A percentile compares a stretch with the other conserved stretches of the same genome.
Conservation (phyloP, 1,140 invertebrate species). For the Zaprionus capensis region DNA sequence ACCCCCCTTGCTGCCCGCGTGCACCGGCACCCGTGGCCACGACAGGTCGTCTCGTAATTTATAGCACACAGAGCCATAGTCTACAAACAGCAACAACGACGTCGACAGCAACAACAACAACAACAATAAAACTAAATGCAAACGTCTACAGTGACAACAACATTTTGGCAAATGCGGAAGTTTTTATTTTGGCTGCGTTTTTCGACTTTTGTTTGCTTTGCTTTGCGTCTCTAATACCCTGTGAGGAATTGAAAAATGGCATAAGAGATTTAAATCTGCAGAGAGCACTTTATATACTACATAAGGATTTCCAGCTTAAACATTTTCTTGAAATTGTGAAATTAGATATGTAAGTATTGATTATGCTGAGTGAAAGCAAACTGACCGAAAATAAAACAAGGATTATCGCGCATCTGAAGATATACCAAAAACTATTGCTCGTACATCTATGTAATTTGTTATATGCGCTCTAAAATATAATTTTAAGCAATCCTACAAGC, state of each 20-base stretch:
- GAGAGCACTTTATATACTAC: neutral
- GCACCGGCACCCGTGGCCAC: slow-evolving; percentile 20
- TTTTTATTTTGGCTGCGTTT: slow-evolving; percentile 70
- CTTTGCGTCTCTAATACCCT: slow-evolving; percentile 29
- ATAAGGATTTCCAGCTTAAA: neutral
- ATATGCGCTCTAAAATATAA: no score
- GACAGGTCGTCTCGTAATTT: slow-evolving; percentile 75
- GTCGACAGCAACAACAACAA: slow-evolving; percentile 12
- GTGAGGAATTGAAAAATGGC: neutral
- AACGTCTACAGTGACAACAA: slow-evolving; percentile 34
- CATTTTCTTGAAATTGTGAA: neutral
- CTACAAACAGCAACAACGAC: slow-evolving; percentile 13
- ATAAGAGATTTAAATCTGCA: neutral
- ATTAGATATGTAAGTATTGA: no score
- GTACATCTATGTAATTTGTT: no score
- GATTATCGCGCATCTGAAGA: no score
- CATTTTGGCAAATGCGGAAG: slow-evolving; percentile 75
- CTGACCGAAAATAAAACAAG: no score
- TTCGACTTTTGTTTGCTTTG: slow-evolving; percentile 30
- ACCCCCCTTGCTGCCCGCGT: neutral
- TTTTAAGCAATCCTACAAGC: no score
- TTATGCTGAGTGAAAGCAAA: no score
- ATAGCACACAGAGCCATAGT: slow-evolving; percentile 47
- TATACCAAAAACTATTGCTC: no score
- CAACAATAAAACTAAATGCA: slow-evolving; percentile 26